phyloP scores from a whole-genome alignment of 2,888 invertebrate species.

The Ectobius pallidus region DNA sequence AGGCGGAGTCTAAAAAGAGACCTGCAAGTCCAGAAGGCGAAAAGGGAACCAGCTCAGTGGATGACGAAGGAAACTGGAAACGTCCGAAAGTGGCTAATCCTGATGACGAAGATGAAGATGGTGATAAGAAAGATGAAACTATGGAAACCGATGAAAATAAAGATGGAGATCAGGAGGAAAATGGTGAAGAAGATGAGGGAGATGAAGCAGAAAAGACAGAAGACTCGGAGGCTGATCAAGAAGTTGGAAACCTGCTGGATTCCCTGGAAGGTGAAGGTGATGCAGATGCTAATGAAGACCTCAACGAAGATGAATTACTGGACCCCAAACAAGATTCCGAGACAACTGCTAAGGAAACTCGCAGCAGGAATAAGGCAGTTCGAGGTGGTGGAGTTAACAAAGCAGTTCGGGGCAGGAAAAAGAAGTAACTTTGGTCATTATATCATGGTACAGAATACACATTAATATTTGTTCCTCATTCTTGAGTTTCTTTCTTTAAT shows the following conservation, averaged over 20 bases:
- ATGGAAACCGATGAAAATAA: too few relatives aligned
- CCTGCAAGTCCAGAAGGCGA: constrained; percentile 51
- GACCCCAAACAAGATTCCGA: constrained; percentile 15
- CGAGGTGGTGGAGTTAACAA: background rate
- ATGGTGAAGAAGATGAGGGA: constrained; percentile 40
- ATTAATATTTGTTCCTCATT: too few relatives aligned
- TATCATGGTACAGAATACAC: too few relatives aligned
- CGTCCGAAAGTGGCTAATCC: constrained; percentile 35
- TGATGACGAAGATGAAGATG: constrained; percentile 45
- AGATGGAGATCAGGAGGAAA: too few relatives aligned
- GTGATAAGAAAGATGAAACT: too few relatives aligned
- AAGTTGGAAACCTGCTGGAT: constrained; percentile 31
- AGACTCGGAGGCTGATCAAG: too few relatives aligned
- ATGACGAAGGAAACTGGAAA: constrained; percentile 42
- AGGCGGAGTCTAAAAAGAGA: constrained; percentile 49
- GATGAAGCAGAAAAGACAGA: constrained; percentile 12
- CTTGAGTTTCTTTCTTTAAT: too few relatives aligned
- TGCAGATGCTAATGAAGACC: constrained; percentile 5
- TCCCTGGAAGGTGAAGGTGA: constrained; percentile 33
- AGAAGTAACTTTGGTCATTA: too few relatives aligned
- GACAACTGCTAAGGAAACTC: background rate
- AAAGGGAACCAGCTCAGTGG: constrained; percentile 47
- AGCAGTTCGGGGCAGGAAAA: constrained; percentile 23
- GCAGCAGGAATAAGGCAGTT: background rate
- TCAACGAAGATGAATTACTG: constrained; percentile 32